Percentiles rank a stretch among this genome's conserved stretches.
phyloP scores from a whole-genome alignment of 2,113 vertebrate species.

The Campylomormyrus tamandua region DNA sequence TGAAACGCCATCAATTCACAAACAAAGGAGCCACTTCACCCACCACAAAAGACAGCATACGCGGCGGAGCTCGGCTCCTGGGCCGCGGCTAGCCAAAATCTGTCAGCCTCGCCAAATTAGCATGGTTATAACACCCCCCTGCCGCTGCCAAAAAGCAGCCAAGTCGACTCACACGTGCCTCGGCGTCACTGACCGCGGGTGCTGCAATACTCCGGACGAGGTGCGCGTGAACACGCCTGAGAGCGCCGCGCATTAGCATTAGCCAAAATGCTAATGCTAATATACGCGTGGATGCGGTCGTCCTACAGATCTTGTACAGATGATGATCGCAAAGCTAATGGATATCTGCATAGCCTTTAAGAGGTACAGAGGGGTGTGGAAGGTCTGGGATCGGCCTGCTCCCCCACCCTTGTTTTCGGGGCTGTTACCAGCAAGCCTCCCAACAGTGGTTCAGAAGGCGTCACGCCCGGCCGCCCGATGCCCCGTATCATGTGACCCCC shows the following conservation, averaged over 20 bases:
- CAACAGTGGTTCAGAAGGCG: slow-evolving; percentile 55
- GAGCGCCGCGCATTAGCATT: not conserved
- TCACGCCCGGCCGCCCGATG: slow-evolving; percentile 53
- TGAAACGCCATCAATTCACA: slow-evolving; percentile 72
- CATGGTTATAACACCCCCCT: slow-evolving; percentile 56
- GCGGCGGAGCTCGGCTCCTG: slow-evolving; percentile 55
- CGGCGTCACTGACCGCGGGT: not conserved
- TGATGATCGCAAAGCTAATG: not conserved
- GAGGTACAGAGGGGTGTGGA: not conserved
- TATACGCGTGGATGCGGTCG: not conserved
- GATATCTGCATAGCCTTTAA: not conserved
- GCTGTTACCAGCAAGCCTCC: slow-evolving; percentile 55
- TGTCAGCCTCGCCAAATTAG: slow-evolving; percentile 69
- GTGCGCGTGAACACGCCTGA: not conserved
- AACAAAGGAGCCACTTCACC: slow-evolving; percentile 69
- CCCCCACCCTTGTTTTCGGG: slow-evolving; percentile 50
- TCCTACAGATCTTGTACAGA: not conserved
- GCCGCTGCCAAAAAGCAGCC: not conserved
- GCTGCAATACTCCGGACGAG: not conserved
- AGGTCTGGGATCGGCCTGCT: slow-evolving; percentile 26
- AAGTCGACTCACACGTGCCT: not conserved
- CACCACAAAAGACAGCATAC: slow-evolving; percentile 66
- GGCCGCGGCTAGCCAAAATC: slow-evolving; percentile 65
- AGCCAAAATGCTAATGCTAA: not conserved
- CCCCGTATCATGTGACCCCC: slow-evolving; percentile 68